A percentile compares a stretch with the other conserved stretches of the same genome.
These are phyloP conservation scores for Sinotaia quadrata DNA, from an alignment of 2,888 invertebrate genomes.

Conservation along the genomic window DNA sequence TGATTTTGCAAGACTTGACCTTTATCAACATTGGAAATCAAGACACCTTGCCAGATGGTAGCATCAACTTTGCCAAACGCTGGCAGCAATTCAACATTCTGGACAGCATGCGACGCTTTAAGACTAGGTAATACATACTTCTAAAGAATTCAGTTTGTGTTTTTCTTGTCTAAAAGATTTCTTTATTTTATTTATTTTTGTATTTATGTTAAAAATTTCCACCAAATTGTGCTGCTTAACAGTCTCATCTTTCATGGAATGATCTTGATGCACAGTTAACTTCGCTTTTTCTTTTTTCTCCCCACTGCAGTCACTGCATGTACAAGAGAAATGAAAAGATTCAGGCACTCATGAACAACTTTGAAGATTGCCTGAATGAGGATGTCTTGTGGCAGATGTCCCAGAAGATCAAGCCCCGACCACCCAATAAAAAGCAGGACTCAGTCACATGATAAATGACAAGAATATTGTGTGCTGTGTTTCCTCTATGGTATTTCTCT, in stretches of 20 bases:
- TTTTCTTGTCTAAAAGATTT: no score
- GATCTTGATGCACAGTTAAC: no score
- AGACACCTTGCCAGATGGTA: constrained; percentile 87
- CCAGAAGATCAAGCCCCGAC: constrained; percentile 92
- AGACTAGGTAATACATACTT: constrained; percentile 85
- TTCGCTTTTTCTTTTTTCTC: no score
- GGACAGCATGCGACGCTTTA: constrained; percentile 97
- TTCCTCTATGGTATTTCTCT: no score
- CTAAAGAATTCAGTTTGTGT: no score
- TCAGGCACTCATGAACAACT: constrained; percentile 95
- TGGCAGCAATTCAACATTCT: constrained; percentile 99
- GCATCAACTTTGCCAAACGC: constrained; percentile 87
- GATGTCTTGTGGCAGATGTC: constrained; percentile 99
- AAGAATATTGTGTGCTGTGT: no score
- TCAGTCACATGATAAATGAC: no score
- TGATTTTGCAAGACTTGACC: constrained; percentile 98
- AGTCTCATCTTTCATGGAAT: no score
- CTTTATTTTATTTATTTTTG: no score
- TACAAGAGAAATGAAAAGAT: constrained; percentile 95
- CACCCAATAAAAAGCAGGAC: constrained; percentile 34
- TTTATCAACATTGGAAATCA: constrained; percentile 98
- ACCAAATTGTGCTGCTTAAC: no score
- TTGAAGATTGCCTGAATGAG: constrained; percentile 94
- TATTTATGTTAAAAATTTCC: no score
- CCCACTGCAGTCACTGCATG: constrained; percentile 77